A percentile compares a stretch with the other conserved stretches of the same genome.
Conservation (phyloP, 2,113 vertebrate species). For the Tonatia bakeri region DNA sequence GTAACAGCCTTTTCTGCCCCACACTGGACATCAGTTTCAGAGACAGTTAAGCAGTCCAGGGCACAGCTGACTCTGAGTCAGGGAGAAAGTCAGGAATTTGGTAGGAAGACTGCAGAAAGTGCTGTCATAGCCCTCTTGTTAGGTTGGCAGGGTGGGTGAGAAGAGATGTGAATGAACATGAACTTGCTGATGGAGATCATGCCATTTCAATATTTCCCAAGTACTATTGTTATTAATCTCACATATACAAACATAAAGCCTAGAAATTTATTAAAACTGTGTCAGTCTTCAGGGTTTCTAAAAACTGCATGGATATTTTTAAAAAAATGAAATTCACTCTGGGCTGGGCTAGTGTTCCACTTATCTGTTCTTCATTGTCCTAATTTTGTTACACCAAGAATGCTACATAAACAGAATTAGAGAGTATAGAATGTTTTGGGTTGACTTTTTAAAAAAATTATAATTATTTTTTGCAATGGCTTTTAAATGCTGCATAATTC, state of each 20-base stretch:
- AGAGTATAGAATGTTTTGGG: neutral
- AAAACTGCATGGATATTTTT: neutral
- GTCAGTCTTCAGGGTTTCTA: neutral
- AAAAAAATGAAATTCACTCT: neutral
- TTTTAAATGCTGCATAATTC: neutral
- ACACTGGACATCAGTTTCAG: neutral
- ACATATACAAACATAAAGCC: neutral
- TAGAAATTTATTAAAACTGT: neutral
- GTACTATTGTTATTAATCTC: neutral
- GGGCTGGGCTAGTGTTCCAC: no score
- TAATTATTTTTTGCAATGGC: neutral
- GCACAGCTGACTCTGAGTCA: neutral
- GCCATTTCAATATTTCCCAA: neutral
- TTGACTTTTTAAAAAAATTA: neutral
- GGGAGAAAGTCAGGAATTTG: constrained; percentile 14
- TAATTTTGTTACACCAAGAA: neutral
- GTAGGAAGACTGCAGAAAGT: neutral
- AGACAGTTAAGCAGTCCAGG: neutral
- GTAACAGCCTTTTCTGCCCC: neutral
- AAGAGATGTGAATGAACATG: neutral
- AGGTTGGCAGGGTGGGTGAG: neutral
- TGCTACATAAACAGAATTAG: neutral
- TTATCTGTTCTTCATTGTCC: neutral
- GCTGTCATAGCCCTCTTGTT: neutral
- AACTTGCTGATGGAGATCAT: neutral